Conservation (phyloP, 1,140 invertebrate species). For the Mylabris phalerata region DNA sequence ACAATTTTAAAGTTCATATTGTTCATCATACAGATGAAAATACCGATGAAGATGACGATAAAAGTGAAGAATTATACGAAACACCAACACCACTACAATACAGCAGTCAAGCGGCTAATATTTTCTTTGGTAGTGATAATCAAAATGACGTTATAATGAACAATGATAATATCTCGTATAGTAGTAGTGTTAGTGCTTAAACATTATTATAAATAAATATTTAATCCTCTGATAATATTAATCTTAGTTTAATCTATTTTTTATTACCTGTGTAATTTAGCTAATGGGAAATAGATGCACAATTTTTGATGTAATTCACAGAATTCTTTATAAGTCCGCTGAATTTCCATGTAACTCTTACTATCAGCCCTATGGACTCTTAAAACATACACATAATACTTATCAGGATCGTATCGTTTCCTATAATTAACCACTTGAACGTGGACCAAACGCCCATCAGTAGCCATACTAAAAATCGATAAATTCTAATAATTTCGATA, state of each 20-base stretch:
- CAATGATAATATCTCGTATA: background rate
- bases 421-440: conserved; percentile 84
- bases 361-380: conserved; percentile 79
- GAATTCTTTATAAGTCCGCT: conserved; percentile 94
- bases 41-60: conserved; percentile 33
- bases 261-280: conserved; percentile 69
- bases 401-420: conserved; percentile 95
- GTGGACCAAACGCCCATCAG: conserved; percentile 82
- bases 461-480: conserved; percentile 59
- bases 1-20: conserved; percentile 18
- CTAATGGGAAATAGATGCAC: conserved; percentile 84
- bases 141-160: conserved; percentile 9
- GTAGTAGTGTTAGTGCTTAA: conserved; percentile 8
- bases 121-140: conserved; percentile 31
- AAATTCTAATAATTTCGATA: conserved; percentile 13
- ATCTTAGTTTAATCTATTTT: no score
- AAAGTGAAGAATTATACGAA: conserved; percentile 3
- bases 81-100: conserved; percentile 5
- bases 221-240: background rate
- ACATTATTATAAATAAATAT: background rate
- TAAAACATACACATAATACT: conserved; percentile 95
- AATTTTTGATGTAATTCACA: conserved; percentile 94
- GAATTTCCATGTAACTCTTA: conserved; percentile 76
- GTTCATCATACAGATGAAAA: conserved; percentile 21
- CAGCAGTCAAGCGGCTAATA: conserved; percentile 33